Conservation (phyloP, 2,888 invertebrate species). For the Cantharis nigra region DNA sequence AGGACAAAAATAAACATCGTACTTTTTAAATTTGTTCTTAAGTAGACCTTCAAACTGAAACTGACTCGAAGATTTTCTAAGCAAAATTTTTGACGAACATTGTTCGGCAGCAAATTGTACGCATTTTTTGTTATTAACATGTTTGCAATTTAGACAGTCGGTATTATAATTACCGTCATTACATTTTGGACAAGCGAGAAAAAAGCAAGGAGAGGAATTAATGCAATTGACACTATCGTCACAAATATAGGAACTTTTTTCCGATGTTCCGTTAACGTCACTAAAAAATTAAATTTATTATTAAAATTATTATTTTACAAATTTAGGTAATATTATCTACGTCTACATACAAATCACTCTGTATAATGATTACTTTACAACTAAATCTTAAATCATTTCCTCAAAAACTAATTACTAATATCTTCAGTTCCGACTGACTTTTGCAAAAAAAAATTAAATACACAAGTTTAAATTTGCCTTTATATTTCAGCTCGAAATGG, state of each 20-base stretch:
- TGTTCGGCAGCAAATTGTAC: background rate
- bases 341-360: no score
- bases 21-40: background rate
- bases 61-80: background rate
- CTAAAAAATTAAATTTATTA: background rate
- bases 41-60: background rate
- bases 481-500: no score
- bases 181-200: background rate
- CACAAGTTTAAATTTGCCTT: no score
- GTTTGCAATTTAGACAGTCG: background rate
- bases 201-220: background rate
- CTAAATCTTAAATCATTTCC: no score
- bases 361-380: no score
- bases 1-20: background rate
- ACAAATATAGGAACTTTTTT: background rate
- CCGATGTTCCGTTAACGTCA: background rate
- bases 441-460: no score
- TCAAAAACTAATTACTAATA: no score
- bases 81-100: no score
- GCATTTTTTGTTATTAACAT: background rate
- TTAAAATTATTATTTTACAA: background rate
- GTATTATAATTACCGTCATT: background rate
- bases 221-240: background rate
- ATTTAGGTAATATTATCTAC: no score
- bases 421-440: no score